Base-by-base conservation (phyloP, 2,797 vertebrate genomes). In the Parambassis ranga region DNA sequence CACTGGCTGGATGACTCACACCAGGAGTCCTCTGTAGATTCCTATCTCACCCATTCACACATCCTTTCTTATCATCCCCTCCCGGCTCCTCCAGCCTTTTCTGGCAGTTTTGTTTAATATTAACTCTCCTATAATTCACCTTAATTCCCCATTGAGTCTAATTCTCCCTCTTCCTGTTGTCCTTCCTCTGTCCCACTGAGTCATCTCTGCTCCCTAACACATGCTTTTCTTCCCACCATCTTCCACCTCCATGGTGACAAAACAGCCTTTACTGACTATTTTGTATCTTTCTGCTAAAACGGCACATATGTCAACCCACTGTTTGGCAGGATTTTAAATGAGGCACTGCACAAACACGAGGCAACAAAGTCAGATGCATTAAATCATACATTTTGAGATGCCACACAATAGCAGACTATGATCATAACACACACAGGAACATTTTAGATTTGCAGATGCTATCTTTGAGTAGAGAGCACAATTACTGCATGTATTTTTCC, bases 1-100 rank as follows among this genome's bases (percentile, higher is more conserved):
- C 69, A 70, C 51, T 23, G 81, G 62, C 75, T 74, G 43, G 61
- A 79, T 85, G 83, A 90, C 58, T 87, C 86, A 85, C 67, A 70
- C 69, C 79, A 65, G 62, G 56, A 82, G 52, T 75, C 63, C 63
- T 80, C 68, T 66, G 60, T 65, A 68, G 42, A 30, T 65, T 57
- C 20, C 57, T 30, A 35, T 63, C 44, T 33, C 35, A 7, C 39
- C 53, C 49, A 44, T 41, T 60, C 60, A 70, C 51, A 51, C 19
- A 32, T 69, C 58, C 31, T 42, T 43, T 61, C 27, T 53, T 13
- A 26, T 49, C 42, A 31, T 14, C 5, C 10, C 15, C 30, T 49
- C 15, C 18, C 22, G 13, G 7, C 38, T 36, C 9, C n/a, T 26
- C 8, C 41, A 43, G 39, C 24, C 39, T 55, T 73, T 70, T 41